Evolutionary conservation across 2,888 invertebrate species (phyloP).

Genomic region (Sinohyriopsis cumingii): DNA sequence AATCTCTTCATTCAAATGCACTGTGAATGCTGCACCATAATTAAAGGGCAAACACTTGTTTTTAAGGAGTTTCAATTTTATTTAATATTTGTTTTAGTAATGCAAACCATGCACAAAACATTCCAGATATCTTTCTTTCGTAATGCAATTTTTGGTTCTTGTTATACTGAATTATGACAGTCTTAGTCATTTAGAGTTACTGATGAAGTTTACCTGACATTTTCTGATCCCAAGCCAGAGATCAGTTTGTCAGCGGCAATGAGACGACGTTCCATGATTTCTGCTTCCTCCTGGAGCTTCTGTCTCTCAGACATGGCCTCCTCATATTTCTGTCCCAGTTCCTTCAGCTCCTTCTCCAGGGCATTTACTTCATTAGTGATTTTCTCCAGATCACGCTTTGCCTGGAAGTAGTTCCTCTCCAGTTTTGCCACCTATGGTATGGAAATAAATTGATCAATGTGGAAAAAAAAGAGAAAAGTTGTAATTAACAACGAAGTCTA

Average conservation of each 20-base stretch:
- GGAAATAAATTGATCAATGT: no score
- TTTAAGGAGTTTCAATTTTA: no score
- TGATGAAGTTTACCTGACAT: constrained; percentile 75
- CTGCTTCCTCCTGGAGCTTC: constrained; percentile 85
- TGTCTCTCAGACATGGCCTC: constrained; percentile 82
- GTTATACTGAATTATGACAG: background rate
- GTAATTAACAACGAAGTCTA: no score
- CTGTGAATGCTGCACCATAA: no score
- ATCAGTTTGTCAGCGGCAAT: constrained; percentile 91
- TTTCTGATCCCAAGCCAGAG: constrained; percentile 88
- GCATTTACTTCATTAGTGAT: constrained; percentile 83
- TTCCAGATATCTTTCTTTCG: background rate
- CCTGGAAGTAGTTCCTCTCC: constrained; percentile 79
- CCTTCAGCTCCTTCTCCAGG: constrained; percentile 81
- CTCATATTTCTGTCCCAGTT: constrained; percentile 84
- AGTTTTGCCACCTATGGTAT: constrained; percentile 79
- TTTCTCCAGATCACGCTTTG: constrained; percentile 79
- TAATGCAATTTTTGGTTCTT: background rate
- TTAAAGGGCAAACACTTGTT: no score
- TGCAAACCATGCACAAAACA: background rate
- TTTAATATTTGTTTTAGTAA: background rate
- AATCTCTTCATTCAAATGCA: no score
- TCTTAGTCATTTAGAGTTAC: background rate
- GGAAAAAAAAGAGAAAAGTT: no score
- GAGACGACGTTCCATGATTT: constrained; percentile 84